Evolutionary conservation across 2,888 invertebrate species (phyloP), one percentile per base, ranked within the genome.

Genomic region (Timandra comae): DNA sequence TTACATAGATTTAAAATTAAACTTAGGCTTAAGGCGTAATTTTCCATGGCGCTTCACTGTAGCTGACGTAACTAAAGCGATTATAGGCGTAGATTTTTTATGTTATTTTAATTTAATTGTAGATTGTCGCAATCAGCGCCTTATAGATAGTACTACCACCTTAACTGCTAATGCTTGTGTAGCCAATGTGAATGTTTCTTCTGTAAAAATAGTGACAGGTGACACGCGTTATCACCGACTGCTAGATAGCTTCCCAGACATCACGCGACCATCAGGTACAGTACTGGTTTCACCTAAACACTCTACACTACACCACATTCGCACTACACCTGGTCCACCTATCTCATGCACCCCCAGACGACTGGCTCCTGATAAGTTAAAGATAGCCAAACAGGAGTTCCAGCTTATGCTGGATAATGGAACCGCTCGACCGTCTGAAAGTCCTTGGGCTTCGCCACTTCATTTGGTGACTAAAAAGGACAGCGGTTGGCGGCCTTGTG

Each of bases 401-500:
- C 38, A 62, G 1, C 34, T 19, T 0, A 61, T 64, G 60, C 13
- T 57, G 16, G 9, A 11, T 0, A 35, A 19, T 28, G 54, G 53
- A 11, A 52, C 45, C 1, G 49, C 49, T 1, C 28, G 33, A 1
- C 30, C 30, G 7, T 41, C 40, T 1, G 37, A 41, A 7, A 27
- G 52, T 19, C 46, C 54, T 1, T 70, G 64, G 67, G 40, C 65
- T 1, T 56, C 54, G 3, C 59, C 63, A 3, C 41, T 70, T 0
- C 66, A 67, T 35, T 30, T 67, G 27, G 63, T 53, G 2, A 56
- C 61, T 2, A 72, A 70, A 32, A 52, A 54, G 27, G n/a, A n/a
- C n/a, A 52, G 51, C 8, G 43, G 49, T 1, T 64, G 63, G 63
- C 38, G 68, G 1, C 61, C 62, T 0, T 70, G 72, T 34, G 67